Base-by-base conservation (phyloP, 2,113 vertebrate genomes). In the Sapayoa aenigma region DNA sequence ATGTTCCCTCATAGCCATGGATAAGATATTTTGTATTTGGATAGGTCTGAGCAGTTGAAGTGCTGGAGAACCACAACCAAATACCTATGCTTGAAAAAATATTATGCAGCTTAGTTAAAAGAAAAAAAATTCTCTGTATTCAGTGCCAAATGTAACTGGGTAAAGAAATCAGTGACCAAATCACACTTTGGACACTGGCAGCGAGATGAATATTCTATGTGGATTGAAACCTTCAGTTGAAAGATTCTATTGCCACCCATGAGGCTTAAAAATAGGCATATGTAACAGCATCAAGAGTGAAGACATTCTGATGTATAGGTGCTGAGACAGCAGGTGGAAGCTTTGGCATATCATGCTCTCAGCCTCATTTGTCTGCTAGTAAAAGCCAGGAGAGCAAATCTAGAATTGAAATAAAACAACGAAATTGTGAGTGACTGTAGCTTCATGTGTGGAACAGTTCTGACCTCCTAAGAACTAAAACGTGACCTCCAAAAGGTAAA, bases 401-500 rank as follows among this genome's bases (percentile, higher is more conserved):
- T 86, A 84, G 92, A 90, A 78, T 14, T 68, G 65, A 86, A 96
- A 93, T 83, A 56, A 93, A 96, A 78, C 1, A 27, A 77, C 68
- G 82, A 81, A 73, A 80, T 44, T 75, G 21, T 77, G 72, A 94
- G 65, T 59, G 82, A 78, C 55, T 67, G 24, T 39, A 44, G 3
- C 52, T 63, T 94, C 35, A 63, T 7, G 33, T 80, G 56, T 67
- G 59, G 67, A 91, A 47, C 42, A 59, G 46, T 66, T 91, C 75
- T 88, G 94, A 92, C 88, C 93, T 93, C 63, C 55, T 84, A 67
- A 88, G 94, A 95, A 78, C 75, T 74, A 91, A 95, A 90, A 71
- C 62, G 35, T 92, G 90, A 96, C 72, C 82, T 88, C 52, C 56
- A 27, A 94, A 96, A 94, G 75, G 93, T 95, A 94, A 91, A 96